phyloP scores from a whole-genome alignment of 2,113 vertebrate species.

The Loxodonta africana region DNA sequence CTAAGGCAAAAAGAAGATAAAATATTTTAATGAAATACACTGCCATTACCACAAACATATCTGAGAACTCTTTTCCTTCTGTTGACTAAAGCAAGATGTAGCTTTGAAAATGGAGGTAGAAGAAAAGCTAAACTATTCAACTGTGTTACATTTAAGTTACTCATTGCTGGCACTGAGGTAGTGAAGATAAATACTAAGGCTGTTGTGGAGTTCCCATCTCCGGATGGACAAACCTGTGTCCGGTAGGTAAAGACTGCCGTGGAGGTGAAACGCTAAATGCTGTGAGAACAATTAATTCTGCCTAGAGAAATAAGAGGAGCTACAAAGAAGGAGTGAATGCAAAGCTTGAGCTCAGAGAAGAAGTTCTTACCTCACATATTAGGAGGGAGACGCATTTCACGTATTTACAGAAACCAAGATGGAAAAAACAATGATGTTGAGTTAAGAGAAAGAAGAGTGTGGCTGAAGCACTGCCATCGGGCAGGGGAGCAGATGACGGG shows the following conservation, averaged over 20 bases:
- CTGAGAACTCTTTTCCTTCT: neutral
- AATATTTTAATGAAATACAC: neutral
- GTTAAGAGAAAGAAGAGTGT: neutral
- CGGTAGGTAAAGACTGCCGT: neutral
- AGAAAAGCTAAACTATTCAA: neutral
- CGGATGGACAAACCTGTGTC: neutral
- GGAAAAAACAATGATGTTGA: neutral
- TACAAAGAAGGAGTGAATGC: neutral
- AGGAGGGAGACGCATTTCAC: neutral
- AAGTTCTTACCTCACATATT: no score
- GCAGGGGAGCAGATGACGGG: accelerated
- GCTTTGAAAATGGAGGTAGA: neutral
- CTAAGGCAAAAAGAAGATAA: neutral
- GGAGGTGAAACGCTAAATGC: neutral
- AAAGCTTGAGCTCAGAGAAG: neutral
- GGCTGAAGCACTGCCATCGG: accelerated
- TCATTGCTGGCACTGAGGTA: neutral
- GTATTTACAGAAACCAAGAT: neutral
- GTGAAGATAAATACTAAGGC: neutral
- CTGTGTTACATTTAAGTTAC: neutral
- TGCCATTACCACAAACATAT: neutral
- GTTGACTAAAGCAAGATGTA: neutral
- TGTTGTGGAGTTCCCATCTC: neutral
- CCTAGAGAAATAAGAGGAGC: neutral
- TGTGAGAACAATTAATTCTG: neutral